Base-by-base conservation (phyloP, 1,140 invertebrate species). In the Venturia canescens region DNA sequence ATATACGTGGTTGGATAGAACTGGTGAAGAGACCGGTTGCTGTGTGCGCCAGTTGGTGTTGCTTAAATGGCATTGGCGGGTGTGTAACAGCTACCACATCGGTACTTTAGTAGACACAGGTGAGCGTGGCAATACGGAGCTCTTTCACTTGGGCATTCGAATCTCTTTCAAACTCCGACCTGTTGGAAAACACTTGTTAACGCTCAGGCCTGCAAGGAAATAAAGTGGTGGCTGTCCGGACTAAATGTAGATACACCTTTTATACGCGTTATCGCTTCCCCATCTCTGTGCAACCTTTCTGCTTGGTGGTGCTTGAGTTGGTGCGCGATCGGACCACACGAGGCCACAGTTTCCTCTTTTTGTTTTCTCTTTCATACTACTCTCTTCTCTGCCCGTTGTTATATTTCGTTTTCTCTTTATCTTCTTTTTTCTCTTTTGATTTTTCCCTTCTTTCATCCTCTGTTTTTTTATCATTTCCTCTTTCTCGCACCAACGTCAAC, bases 131-230 rank as follows among this genome's bases (percentile, higher is more conserved):
- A 26, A 63, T 69, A 80, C 60, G 80, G 81, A 80, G 71, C 74
- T 79, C 72, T 80, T 83, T 80, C 48, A 23, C 74, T 72, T 67
- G 82, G 80, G 80, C 82, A 69, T 78, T 80, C 75, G 69, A 63
- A 69, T 69, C 75, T 77, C 75, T 77, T 63, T 77, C 57, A 83
- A 82, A 79, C 78, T 84, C 83, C 79, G 83, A 86, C 84, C 87
- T 77, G 88, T 89, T 90, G 89, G 88, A 90, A 90, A 91, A 90
- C 89, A 90, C 89, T 90, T 90, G 88, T 90, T 89, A 89, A 87
- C 88, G 88, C 87, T 88, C 81, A 83, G 75, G 75, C 84, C 80
- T 74, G 78, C 82, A 80, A 82, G 83, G 83, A 87, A 90, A 91
- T 91, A 90, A 91, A 90, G 88, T 87, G 88, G 84, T 88, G 87